These are phyloP conservation scores for Mastomys natalensis DNA, from an alignment of 2,113 vertebrate species.

Conservation along the genomic window DNA sequence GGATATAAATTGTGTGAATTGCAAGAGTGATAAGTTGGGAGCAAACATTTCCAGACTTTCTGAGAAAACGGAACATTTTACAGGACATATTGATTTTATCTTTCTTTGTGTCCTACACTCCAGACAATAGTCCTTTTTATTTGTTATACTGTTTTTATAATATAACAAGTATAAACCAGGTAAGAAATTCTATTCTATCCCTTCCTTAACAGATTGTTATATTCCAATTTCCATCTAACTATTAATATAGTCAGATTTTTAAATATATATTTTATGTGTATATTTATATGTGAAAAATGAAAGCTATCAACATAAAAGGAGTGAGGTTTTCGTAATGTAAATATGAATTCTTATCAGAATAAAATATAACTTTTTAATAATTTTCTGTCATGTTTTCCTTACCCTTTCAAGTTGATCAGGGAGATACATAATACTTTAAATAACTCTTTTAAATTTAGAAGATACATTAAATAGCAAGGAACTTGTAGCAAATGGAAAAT, in stretches of 20 bases:
- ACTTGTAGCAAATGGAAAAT: slow-evolving; percentile 55
- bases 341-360: not conserved
- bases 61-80: not conserved
- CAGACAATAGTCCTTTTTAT: not conserved
- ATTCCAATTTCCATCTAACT: slow-evolving; percentile 1
- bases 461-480: slow-evolving; percentile 68
- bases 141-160: not conserved
- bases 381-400: not conserved
- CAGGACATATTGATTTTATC: not conserved
- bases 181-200: not conserved
- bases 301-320: slow-evolving; percentile 33
- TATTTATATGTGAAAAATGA: not conserved
- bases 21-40: accelerated
- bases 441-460: slow-evolving; percentile 68
- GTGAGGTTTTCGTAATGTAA: not conserved
- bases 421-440: slow-evolving; percentile 57
- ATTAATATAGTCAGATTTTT: not conserved
- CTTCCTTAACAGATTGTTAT: not conserved
- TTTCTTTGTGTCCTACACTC: not conserved
- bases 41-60: not conserved
- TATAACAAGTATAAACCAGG: not conserved
- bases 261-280: slow-evolving; percentile 23
- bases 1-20: not conserved
- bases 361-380: slow-evolving; percentile 36
- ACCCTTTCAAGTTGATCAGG: slow-evolving; percentile 56